Base-by-base conservation (phyloP, 2,888 invertebrate genomes). In the Cylindroiulus punctatus region DNA sequence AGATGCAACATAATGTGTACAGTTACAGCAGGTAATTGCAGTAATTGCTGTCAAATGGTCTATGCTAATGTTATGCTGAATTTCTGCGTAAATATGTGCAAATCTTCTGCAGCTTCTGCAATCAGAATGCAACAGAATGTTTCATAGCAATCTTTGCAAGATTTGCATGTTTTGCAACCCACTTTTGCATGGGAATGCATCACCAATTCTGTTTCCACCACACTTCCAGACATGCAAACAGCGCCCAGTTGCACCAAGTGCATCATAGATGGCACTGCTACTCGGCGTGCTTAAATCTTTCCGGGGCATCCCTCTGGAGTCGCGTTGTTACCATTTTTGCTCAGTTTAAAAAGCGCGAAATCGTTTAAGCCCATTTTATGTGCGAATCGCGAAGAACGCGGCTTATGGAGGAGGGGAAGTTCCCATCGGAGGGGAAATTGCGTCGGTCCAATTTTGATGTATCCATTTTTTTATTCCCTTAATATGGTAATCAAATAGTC, bases 401-500 rank as follows among this genome's bases (percentile, higher is more conserved):
- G 26, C 26, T 22, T 3, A 65, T 22, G 10, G 26, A 26, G 65
- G 26, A 65, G 65, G 65, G 65, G 65, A 65, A 65, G 2, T 65
- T 65, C 65, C 26, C 26, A 8, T 65, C 65, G 65, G n/a, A 14
- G 44, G 52, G 52, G 52, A 57, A 57, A 57, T 57, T 57, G 52
- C n/a, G 52, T 57, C n/a, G 2, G n/a, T 7, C 65, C 65, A 26
- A 65, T 65, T 65, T 26, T 26, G 65, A 65, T 65, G 65, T 65
- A 65, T 65, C 65, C 65, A 65, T 65, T 65, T 65, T 44, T 65
- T 65, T 65, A 65, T 65, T 22, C 65, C 65, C 65, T 65, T 65
- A 65, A 65, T 65, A 65, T 65, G 65, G 65, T 65, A 65, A 65
- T 65, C 65, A 65, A 65, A 65, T 65, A 65, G 65, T 65, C 65